Percentiles rank a stretch among this genome's conserved stretches.
Evolutionary conservation across 2,797 vertebrate species (phyloP).

Genomic region (Lagorchestes hirsutus): DNA sequence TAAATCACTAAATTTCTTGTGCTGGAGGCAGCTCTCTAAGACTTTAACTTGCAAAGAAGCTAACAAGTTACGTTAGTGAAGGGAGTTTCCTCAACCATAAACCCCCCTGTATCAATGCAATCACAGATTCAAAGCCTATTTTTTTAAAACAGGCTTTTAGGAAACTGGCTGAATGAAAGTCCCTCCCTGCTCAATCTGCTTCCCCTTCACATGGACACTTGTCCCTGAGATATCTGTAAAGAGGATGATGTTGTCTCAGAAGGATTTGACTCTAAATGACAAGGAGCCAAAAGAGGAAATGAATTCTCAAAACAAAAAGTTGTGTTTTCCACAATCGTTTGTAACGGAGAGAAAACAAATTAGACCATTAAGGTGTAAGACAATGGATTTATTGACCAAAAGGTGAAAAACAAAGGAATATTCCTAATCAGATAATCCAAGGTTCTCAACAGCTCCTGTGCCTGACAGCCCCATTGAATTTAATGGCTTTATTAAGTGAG

Average conservation of each 20-base stretch:
- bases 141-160: too few species aligned
- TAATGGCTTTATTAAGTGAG: constrained; percentile 56
- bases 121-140: too few species aligned
- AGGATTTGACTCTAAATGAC: constrained; percentile 6
- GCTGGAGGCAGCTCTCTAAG: too few species aligned
- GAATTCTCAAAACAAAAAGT: constrained; percentile 17
- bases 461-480: constrained; percentile 47
- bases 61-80: neutral
- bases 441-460: constrained; percentile 29
- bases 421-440: constrained; percentile 52
- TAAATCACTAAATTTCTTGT: too few species aligned
- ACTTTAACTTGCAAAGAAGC: neutral
- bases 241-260: neutral
- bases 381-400: constrained; percentile 44
- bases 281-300: constrained; percentile 49
- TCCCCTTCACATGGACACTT: neutral
- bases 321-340: constrained; percentile 36
- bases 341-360: constrained; percentile 38
- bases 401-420: constrained; percentile 44
- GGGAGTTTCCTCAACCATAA: neutral
- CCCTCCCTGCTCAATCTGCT: neutral
- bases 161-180: too few species aligned
- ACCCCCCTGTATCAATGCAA: neutral
- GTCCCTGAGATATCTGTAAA: neutral
- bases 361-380: constrained; percentile 41